A percentile compares a stretch with the other conserved stretches of the same genome.
Evolutionary conservation across 2,888 invertebrate genomes (phyloP).

Genomic region (Pyrocoelia pectoralis): DNA sequence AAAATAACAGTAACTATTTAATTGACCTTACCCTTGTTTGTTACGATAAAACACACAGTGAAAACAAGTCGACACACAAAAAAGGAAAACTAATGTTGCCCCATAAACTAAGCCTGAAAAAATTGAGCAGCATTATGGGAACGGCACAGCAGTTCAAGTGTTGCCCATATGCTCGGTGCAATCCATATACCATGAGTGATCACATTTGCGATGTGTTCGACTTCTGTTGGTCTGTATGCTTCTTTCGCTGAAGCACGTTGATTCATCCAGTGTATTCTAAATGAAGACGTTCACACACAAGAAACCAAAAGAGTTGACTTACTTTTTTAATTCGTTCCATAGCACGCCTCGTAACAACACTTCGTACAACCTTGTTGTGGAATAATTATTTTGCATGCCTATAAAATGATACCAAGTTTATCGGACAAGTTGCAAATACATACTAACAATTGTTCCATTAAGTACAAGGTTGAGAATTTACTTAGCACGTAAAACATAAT

Average conservation of each 20-base stretch:
- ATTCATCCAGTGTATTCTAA: conserved; percentile 77
- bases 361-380: conserved; percentile 48
- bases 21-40: conserved; percentile 59
- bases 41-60: conserved; percentile 85
- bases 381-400: conserved; percentile 55
- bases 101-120: conserved; percentile 88
- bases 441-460: background rate
- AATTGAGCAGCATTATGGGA: conserved; percentile 79
- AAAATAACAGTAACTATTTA: background rate
- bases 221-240: conserved; percentile 87
- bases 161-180: conserved; percentile 82
- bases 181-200: conserved; percentile 91
- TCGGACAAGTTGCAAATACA: conserved; percentile 11
- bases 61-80: conserved; percentile 89
- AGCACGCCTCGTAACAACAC: conserved; percentile 44
- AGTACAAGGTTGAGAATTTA: conserved; percentile 1
- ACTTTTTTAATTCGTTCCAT: conserved; percentile 52
- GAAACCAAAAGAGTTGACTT: conserved; percentile 37
- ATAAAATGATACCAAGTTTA: conserved; percentile 31
- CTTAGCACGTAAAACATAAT: background rate
- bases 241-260: conserved; percentile 74
- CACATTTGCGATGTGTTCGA: conserved; percentile 92
- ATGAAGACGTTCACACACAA: conserved; percentile 27
- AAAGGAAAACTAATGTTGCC: conserved; percentile 82
- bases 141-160: conserved; percentile 76